Evolutionary conservation across 1,140 invertebrate species (phyloP), one percentile per base, ranked within the genome.

Genomic region (Phthorimaea operculella): DNA sequence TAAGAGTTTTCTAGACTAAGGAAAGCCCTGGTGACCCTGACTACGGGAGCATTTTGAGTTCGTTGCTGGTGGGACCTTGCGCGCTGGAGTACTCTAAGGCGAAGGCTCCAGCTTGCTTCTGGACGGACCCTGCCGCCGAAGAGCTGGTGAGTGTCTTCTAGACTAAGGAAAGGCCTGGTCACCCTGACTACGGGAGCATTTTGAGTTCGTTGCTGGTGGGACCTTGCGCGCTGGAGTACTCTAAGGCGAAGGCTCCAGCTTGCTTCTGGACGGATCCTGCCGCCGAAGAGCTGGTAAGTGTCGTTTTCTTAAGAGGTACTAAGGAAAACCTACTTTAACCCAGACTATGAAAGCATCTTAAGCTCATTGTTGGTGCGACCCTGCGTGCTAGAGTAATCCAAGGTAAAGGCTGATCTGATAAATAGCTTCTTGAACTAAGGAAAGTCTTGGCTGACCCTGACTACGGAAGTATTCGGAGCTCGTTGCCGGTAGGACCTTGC

Each of bases 11-110:
- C 21, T 28, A 28, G 8, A 34, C 21, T 28, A 28, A 28, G 2
- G 6, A 28, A 28, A 28, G 21, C 21, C 21, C 6, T 28, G n/a
- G n/a, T n/a, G n/a, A n/a, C n/a, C 90, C 93, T 0, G 94, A 96
- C 60, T 95, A 93, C 85, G 96, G 96, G n/a, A 94, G 93, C 42
- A 96, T n/a, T n/a, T n/a, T n/a, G n/a, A n/a, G n/a, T n/a, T n/a
- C n/a, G n/a, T n/a, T n/a, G n/a, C n/a, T n/a, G n/a, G 95, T 97
- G 57, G 96, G 96, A 15, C 96, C 96, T 1, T 98, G 96, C 80
- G 95, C 96, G 8, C 81, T 98, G 59, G 96, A 98, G 68, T 98
- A 94, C 78, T 94, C 93, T 1, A 91, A 93, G 57, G 93, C 95
- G 67, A 95, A 96, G 75, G 95, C 93, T 8, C 89, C 92, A 14